Evolutionary conservation across 2,113 vertebrate species (phyloP).

Genomic region (Mormoops blainvillei): DNA sequence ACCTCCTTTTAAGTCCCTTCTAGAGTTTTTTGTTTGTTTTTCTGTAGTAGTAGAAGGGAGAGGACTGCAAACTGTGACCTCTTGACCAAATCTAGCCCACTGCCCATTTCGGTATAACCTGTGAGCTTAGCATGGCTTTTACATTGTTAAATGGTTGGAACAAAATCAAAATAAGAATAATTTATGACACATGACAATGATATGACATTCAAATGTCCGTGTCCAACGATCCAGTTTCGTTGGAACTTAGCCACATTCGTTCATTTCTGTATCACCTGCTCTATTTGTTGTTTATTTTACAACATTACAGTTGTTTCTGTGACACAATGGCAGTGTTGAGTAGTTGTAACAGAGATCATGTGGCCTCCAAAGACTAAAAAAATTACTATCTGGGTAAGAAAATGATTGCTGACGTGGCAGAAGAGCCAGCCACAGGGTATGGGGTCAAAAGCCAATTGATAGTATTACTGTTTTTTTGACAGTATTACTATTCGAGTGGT

Average conservation of each 20-base stretch:
- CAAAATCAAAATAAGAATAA: conserved; percentile 22
- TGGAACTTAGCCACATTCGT: neutral
- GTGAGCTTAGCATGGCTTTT: neutral
- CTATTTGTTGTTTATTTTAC: neutral
- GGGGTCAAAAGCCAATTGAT: neutral
- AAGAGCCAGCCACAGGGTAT: neutral
- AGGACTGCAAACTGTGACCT: neutral
- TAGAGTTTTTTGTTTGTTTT: neutral
- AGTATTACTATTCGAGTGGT: neutral
- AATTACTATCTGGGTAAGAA: neutral
- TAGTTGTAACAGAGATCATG: neutral
- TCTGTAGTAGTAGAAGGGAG: neutral
- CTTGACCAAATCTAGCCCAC: neutral
- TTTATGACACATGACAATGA: conserved; percentile 1
- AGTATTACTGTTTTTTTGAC: neutral
- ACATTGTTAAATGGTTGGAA: neutral
- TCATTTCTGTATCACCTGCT: neutral
- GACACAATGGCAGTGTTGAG: neutral
- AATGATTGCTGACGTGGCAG: neutral
- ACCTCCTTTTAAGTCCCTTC: neutral
- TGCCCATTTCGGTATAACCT: neutral
- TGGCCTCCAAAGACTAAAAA: neutral
- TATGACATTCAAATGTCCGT: neutral
- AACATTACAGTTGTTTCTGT: neutral
- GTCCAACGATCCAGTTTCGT: neutral